Percentiles rank a stretch among this genome's conserved stretches.
phyloP scores from a whole-genome alignment of 2,888 invertebrate species.

The Sipha maydis region DNA sequence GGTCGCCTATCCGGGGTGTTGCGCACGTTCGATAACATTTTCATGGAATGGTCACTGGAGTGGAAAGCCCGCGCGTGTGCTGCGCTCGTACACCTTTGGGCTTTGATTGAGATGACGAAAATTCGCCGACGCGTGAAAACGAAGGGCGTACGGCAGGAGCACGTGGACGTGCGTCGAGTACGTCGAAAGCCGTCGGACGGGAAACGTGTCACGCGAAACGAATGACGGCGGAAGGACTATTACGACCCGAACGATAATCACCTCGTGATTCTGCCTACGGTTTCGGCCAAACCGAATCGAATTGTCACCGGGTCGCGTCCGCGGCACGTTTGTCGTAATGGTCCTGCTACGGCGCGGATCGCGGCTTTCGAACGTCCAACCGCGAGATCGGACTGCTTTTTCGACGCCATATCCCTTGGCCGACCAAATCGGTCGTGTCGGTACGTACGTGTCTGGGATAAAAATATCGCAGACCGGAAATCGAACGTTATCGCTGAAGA shows the following conservation, averaged over 20 bases:
- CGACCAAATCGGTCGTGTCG: no score
- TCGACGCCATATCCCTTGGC: no score
- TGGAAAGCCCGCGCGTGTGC: not conserved
- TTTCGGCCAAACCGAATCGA: no score
- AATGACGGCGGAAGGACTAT: not conserved
- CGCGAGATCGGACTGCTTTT: no score
- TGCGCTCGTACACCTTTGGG: not conserved
- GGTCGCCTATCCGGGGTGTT: not conserved
- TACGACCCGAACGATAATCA: not conserved
- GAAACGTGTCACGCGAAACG: not conserved
- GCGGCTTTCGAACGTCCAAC: no score
- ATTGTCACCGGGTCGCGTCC: no score
- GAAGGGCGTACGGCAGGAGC: conserved; percentile 5
- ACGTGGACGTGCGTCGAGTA: not conserved
- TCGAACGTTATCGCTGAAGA: no score
- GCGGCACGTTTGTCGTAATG: no score
- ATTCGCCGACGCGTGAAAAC: conserved; percentile 2
- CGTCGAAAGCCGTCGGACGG: not conserved
- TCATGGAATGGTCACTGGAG: not conserved
- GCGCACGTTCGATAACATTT: not conserved
- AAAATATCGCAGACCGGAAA: no score
- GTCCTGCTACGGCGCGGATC: no score
- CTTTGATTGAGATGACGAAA: conserved; percentile 1
- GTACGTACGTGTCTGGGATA: no score
- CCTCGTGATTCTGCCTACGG: no score